Evolutionary conservation across 2,888 invertebrate species (phyloP).

Genomic region (Lucinisca nassula): DNA sequence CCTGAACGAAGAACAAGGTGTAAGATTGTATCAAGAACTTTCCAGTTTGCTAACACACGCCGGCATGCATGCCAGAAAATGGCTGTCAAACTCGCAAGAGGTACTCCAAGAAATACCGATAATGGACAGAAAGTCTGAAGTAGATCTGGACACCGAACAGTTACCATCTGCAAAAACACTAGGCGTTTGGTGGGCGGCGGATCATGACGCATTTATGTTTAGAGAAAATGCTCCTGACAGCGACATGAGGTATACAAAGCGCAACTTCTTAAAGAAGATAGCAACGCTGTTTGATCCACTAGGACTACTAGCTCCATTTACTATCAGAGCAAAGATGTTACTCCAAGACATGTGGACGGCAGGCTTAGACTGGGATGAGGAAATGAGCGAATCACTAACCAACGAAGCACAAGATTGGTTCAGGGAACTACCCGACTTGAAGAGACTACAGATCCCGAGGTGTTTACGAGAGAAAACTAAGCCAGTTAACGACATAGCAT

Average conservation of each 20-base stretch:
- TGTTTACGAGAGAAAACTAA: conserved; percentile 11
- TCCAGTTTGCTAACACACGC: conserved; percentile 44
- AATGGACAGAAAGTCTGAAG: conserved; percentile 38
- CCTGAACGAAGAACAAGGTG: conserved; percentile 23
- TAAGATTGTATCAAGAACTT: conserved; percentile 59
- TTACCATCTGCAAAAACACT: conserved; percentile 62
- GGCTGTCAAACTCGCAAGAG: conserved; percentile 59
- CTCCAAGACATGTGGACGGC: conserved; percentile 78
- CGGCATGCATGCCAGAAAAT: conserved; percentile 54
- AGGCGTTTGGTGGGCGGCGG: conserved; percentile 54
- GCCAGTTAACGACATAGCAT: no score
- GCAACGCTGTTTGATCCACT: conserved; percentile 81
- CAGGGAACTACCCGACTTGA: conserved; percentile 3
- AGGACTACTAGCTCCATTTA: conserved; percentile 75
- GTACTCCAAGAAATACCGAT: conserved; percentile 54
- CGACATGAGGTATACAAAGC: conserved; percentile 69
- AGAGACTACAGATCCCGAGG: conserved; percentile 44
- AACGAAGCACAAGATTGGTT: conserved; percentile 10
- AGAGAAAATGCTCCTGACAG: neutral
- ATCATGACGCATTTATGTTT: conserved; percentile 52
- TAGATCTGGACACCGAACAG: conserved; percentile 44
- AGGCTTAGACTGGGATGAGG: conserved; percentile 79
- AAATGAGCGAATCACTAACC: conserved; percentile 27
- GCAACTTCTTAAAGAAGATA: conserved; percentile 70
- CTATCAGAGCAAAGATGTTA: conserved; percentile 74